Base-by-base conservation (phyloP, 1,140 invertebrate species). In the Hycleus cichorii region DNA sequence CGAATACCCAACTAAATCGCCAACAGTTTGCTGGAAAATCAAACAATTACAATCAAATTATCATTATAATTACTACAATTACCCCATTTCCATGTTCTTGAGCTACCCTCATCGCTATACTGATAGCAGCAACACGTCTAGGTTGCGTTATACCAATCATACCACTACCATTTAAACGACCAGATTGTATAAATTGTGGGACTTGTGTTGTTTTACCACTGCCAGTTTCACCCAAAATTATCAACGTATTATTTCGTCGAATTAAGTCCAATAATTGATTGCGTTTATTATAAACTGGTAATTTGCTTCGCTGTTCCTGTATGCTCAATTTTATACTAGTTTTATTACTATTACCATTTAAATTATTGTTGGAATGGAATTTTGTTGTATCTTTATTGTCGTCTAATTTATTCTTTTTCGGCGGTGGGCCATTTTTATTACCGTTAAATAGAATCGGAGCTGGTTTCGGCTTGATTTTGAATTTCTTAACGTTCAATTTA, bases 121-220 rank as follows among this genome's bases (percentile, higher is more conserved):
- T 91, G 0, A 95, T 87, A 1, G 95, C 95, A 1, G 95, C 95
- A 2, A 98, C 91, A 64, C 95, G 77, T 43, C 95, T 78, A 1
- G 95, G 95, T 74, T 95, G 89, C 0, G 93, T 95, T 12, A 95
- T 82, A 0, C 81, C 89, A 59, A 94, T 87, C 52, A 81, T 79
- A 46, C 79, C 79, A 46, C 77, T 78, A 49, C 73, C 76, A 18
- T 80, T 73, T 26, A 86, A 65, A 25, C 80, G 77, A 6, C 77
- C 74, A 50, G 87, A 81, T 47, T 81, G 76, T 5, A 91, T 76
- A 62, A 85, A 82, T 72, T 93, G 91, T 2, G 92, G 91, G 49
- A 95, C 89, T 73, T 95, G 91, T 2, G 92, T 95, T 1, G 90
- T 94, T 76, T 95, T 96, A 1, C 90, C 92, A 74, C 88, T 86